Percentiles rank a stretch among this genome's conserved stretches.
phyloP scores from a whole-genome alignment of 2,797 vertebrate species.

The Botia kubotai region DNA sequence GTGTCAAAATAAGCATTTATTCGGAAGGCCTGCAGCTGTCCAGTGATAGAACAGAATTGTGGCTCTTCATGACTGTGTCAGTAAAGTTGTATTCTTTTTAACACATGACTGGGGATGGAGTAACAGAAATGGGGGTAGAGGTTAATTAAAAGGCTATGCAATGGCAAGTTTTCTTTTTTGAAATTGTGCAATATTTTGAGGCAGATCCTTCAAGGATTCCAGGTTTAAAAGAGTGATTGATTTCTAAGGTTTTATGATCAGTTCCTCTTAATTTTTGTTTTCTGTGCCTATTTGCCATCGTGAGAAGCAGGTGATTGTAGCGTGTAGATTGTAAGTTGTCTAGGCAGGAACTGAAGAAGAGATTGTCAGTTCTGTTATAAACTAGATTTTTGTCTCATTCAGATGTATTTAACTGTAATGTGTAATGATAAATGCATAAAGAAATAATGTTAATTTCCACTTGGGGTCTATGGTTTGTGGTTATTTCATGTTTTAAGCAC shows the following conservation, averaged over 20 bases:
- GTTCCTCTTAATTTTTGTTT: conserved; percentile 27
- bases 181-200: conserved; percentile 64
- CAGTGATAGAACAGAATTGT: background rate
- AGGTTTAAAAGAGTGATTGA: conserved; percentile 46
- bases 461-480: conserved; percentile 57
- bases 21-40: background rate
- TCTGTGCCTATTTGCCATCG: conserved; percentile 62
- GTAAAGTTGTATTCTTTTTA: background rate
- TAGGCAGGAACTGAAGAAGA: conserved; percentile 32
- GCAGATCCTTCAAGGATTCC: conserved; percentile 32
- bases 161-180: conserved; percentile 13
- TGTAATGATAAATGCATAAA: conserved; percentile 72
- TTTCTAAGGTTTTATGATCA: conserved; percentile 50
- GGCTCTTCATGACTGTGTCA: background rate
- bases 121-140: conserved; percentile 21
- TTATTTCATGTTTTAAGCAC: conserved; percentile 18
- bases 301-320: conserved; percentile 66
- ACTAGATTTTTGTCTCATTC: conserved; percentile 69
- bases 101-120: conserved; percentile 9
- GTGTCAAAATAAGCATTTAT: background rate
- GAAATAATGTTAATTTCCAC: conserved; percentile 77
- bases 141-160: conserved; percentile 60
- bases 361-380: conserved; percentile 56
- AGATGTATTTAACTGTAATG: conserved; percentile 88
- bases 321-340: conserved; percentile 49